Evolutionary conservation across 2,113 vertebrate genomes (phyloP).

Genomic region (Gallinago undulata): DNA sequence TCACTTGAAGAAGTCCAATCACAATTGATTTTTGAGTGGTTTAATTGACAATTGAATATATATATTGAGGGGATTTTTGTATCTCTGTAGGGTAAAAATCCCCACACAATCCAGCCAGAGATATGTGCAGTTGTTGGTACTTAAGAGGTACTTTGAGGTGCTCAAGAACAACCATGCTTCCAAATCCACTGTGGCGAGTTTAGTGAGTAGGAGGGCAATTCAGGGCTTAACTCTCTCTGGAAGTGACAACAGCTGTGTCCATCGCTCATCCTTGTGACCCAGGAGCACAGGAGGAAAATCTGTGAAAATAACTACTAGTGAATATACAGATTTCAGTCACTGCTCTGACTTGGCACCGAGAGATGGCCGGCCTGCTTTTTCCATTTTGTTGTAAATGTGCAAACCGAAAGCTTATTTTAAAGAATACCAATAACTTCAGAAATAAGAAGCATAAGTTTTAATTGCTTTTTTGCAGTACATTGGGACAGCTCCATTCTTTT

Average conservation of each 20-base stretch:
- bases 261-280: neutral
- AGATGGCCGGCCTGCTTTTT: neutral
- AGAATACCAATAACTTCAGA: neutral
- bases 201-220: neutral
- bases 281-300: neutral
- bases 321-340: neutral
- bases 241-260: neutral
- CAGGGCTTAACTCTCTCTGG: neutral
- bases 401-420: neutral
- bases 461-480: neutral
- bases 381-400: neutral
- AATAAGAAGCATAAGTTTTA: neutral
- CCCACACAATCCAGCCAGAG: neutral
- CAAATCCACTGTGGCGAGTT: neutral
- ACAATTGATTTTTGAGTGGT: neutral
- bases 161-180: neutral
- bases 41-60: neutral
- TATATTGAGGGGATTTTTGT: neutral
- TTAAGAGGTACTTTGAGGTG: neutral
- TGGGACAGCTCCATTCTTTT: accelerated
- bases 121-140: neutral
- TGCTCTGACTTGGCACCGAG: neutral
- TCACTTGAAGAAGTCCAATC: neutral
- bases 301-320: neutral
- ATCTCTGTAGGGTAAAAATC: accelerated